These are phyloP conservation scores for Dryomyza anilis DNA, from an alignment of 2,888 invertebrate species.

Conservation along the genomic window DNA sequence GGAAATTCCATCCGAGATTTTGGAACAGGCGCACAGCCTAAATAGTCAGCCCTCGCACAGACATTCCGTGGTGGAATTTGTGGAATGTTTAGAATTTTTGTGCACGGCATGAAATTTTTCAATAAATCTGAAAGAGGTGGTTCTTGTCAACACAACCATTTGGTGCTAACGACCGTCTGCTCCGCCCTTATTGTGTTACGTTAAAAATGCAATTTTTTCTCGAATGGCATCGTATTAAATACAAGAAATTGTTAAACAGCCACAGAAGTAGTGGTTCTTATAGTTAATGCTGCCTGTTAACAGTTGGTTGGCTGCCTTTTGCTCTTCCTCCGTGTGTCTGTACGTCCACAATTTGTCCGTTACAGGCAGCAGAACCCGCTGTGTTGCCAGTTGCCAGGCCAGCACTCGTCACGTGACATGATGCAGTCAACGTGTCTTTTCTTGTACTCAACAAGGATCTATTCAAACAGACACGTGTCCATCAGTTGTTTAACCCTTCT, in stretches of 20 bases:
- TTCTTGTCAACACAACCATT: too few species aligned
- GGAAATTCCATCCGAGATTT: constrained; percentile 60
- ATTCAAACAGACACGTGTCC: constrained; percentile 58
- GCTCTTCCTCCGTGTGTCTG: constrained; percentile 20
- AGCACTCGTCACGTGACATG: too few species aligned
- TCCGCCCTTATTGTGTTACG: too few species aligned
- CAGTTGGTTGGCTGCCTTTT: constrained; percentile 1
- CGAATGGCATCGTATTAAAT: too few species aligned
- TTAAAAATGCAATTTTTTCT: too few species aligned
- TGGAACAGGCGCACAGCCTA: constrained; percentile 50
- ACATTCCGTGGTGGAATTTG: constrained; percentile 39
- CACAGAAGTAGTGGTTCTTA: neutral
- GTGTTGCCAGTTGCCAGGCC: too few species aligned
- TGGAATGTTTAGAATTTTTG: too few species aligned
- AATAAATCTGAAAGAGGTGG: neutral
- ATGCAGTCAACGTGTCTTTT: too few species aligned
- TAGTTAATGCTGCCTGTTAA: neutral
- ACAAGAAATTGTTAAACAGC: neutral
- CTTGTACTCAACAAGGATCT: too few species aligned
- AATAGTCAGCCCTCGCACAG: neutral
- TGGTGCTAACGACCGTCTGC: too few species aligned
- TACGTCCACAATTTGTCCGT: too few species aligned
- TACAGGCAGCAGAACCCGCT: too few species aligned
- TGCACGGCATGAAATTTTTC: constrained; percentile 13
- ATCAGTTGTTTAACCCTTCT: constrained; percentile 62